Base-by-base conservation (phyloP, 2,797 vertebrate species). In the Phoxinus dragarum region DNA sequence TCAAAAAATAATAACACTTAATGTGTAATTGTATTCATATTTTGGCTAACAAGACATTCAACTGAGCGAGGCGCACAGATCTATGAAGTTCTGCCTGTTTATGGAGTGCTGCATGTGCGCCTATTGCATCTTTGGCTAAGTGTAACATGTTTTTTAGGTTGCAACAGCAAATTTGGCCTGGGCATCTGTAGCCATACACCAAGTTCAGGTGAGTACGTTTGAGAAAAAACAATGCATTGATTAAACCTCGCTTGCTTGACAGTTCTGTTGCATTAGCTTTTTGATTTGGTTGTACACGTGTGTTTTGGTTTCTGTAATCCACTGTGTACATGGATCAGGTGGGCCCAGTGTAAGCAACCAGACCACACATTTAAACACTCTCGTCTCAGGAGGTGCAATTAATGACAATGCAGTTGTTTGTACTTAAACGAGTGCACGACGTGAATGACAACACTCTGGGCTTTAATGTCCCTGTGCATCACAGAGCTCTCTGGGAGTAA, bases 181-280 rank as follows among this genome's bases (percentile, higher is more conserved):
- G 98, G 97, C 97, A 69, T 97, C 98, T 17, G 97, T 99, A 92
- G 98, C 98, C 90, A 98, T 99, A 94, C 98, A 99, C 94, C 97
- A 99, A 96, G 97, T 99, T 86, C 98, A 99, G 96, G 98, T 99
- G 94, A 95, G 94, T 85, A 31, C 6, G 1, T 54, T 77, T 77
- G 61, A 79, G 23, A 40, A 66, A 66, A 81, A 40, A 47, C 72
- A 66, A 21, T 38, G 19, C 38, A 16, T 19, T 56, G 16, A 12
- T 67, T 80, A 47, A 42, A 84, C 19, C 27, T 71, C 16, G 9
- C 23, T 67, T 36, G 72, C 19, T 42, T 17, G 67, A 82, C 40
- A 47, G 64, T 52, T 27, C 80, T 21, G 52, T 86, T 86, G 87
- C 71, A 69, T 61, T 80, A 69, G 54, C 59, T 94, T 93, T 94